These are phyloP conservation scores for Urechis unicinctus DNA, from an alignment of 2,888 invertebrate species.

Conservation along the genomic window DNA sequence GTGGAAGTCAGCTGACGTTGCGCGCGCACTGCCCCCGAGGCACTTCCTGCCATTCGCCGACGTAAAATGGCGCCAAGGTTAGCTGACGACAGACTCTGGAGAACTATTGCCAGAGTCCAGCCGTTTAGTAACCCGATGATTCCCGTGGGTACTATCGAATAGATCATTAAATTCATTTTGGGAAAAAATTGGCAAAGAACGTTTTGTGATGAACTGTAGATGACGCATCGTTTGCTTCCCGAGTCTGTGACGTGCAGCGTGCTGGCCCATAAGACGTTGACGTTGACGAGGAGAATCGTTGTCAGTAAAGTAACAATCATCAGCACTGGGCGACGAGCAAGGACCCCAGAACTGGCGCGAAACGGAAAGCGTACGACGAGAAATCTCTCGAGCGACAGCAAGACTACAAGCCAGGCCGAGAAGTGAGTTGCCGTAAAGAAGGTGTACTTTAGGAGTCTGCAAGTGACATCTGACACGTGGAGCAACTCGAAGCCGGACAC, in stretches of 20 bases:
- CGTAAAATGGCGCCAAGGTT: not conserved
- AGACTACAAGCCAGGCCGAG: constrained; percentile 17
- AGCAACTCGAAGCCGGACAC: constrained; percentile 35
- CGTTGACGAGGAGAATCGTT: not conserved
- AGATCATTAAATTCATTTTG: not conserved
- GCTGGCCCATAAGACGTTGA: not conserved
- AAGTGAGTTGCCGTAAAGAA: constrained; percentile 26
- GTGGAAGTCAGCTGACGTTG: constrained; percentile 15
- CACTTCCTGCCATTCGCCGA: not conserved
- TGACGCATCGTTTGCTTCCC: not conserved
- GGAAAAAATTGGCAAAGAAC: not conserved
- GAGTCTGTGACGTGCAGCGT: not conserved
- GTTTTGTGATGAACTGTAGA: not conserved
- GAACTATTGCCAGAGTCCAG: not conserved
- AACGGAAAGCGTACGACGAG: not conserved
- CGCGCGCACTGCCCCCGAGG: not conserved
- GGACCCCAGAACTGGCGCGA: not conserved
- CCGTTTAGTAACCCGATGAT: not conserved
- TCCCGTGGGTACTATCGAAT: not conserved
- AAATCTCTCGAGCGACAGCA: constrained; percentile 13
- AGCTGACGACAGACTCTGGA: not conserved
- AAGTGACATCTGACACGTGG: constrained; percentile 31
- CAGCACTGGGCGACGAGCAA: not conserved
- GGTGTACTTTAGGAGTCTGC: constrained; percentile 35
- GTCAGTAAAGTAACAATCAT: not conserved